phyloP scores from a whole-genome alignment of 2,797 vertebrate species.

The Eupleurogrammus muticus region DNA sequence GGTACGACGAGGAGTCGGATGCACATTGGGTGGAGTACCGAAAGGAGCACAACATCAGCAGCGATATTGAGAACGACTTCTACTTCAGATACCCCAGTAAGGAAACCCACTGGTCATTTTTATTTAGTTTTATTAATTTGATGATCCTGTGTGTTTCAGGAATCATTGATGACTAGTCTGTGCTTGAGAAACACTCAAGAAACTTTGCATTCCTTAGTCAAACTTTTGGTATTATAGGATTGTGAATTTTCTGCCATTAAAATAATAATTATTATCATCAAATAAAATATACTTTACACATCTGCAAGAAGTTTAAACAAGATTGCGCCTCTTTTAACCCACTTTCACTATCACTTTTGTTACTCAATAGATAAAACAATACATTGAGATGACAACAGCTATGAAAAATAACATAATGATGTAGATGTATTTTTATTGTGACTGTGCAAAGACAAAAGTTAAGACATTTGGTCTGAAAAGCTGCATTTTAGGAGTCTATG shows the following conservation, averaged over 20 bases:
- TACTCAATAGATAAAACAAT: not conserved
- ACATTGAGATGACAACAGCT: not conserved
- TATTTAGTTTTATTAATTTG: not conserved
- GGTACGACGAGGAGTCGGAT: slow-evolving; percentile 86
- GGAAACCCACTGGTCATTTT: slow-evolving; percentile 67
- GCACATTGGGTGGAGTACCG: slow-evolving; percentile 82
- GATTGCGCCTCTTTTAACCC: not conserved
- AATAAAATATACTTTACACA: not conserved
- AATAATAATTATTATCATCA: not conserved
- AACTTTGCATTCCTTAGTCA: not conserved
- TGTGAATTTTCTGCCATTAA: not conserved
- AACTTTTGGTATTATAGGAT: not conserved
- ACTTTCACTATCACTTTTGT: not conserved
- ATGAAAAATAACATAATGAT: no score
- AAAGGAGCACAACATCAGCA: slow-evolving; percentile 76
- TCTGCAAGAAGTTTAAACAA: not conserved
- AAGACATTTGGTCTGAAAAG: no score
- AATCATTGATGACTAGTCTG: not conserved
- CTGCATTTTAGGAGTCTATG: no score
- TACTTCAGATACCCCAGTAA: slow-evolving; percentile 98
- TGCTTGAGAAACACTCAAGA: not conserved
- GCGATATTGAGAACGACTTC: slow-evolving; percentile 92
- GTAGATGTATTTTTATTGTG: not conserved
- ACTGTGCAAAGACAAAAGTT: not conserved
- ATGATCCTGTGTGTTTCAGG: not conserved